Conservation (phyloP, 2,113 vertebrate genomes). For the Lanius collurio region DNA sequence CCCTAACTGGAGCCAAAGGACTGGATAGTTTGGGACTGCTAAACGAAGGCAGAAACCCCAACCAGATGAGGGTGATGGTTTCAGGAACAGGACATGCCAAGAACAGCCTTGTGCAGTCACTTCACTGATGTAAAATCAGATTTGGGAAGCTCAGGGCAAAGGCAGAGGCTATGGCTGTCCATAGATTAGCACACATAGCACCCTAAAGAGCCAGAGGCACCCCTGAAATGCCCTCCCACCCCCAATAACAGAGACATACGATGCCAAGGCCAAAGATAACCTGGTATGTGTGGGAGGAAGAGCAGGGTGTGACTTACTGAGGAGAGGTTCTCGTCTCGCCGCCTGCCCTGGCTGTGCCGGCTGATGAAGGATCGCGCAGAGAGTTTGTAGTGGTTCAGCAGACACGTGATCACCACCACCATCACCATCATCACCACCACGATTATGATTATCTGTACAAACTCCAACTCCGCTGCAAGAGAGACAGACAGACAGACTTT, state of each 20-base stretch:
- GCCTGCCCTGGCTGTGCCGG: constrained; percentile 82
- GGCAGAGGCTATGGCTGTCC: not conserved
- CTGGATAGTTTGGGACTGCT: not conserved
- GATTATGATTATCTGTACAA: constrained; percentile 96
- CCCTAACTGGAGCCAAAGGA: not conserved
- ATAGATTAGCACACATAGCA: not conserved
- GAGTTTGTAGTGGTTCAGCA: constrained; percentile 95
- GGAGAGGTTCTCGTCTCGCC: constrained; percentile 85
- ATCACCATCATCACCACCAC: constrained; percentile 98
- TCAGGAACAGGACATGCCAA: not conserved
- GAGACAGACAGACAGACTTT: constrained; percentile 4
- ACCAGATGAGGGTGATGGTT: not conserved
- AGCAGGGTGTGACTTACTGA: constrained; percentile 78
- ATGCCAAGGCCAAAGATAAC: not conserved
- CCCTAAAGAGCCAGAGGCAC: not conserved
- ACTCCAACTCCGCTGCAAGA: constrained; percentile 92
- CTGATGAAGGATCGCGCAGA: constrained; percentile 89
- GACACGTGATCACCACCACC: constrained; percentile 95
- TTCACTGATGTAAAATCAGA: not conserved
- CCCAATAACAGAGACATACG: not conserved
- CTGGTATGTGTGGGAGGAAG: rapidly evolving
- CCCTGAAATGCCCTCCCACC: not conserved
- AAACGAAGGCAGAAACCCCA: not conserved
- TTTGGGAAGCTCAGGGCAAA: not conserved
- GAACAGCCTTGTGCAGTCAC: not conserved